A percentile compares a stretch with the other conserved stretches of the same genome.
These are phyloP conservation scores for Intellagama lesueurii DNA, from an alignment of 2,797 vertebrate genomes.

Conservation along the genomic window DNA sequence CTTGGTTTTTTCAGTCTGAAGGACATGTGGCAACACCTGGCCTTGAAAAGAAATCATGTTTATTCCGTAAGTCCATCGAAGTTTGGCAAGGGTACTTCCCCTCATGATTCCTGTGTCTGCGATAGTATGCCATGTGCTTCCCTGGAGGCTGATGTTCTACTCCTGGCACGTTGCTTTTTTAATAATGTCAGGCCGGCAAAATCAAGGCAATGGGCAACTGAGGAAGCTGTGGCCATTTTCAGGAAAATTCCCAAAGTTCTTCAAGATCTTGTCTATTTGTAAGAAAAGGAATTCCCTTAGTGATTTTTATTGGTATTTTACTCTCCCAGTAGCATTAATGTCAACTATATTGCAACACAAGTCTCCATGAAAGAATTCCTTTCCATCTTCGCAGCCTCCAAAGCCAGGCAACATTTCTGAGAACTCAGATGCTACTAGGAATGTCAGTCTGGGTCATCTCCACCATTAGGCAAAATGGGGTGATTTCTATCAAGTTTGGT, in stretches of 20 bases:
- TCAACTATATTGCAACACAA: background rate
- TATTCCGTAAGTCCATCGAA: background rate
- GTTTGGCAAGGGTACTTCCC: background rate
- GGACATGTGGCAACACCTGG: no score
- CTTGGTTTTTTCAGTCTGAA: background rate
- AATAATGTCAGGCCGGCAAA: background rate
- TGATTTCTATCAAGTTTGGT: background rate
- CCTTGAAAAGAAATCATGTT: background rate
- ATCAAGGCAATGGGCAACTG: background rate
- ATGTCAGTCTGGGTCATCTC: background rate
- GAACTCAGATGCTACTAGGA: background rate
- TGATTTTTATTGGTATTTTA: background rate
- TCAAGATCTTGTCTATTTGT: background rate
- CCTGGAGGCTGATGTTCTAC: background rate
- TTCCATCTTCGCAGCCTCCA: background rate
- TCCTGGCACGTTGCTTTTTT: no score
- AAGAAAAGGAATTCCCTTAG: background rate
- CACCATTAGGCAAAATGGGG: background rate
- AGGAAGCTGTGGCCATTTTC: background rate
- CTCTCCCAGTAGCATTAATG: background rate
- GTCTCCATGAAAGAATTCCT: background rate
- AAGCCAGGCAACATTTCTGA: background rate
- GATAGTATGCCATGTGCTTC: background rate
- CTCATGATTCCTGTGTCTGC: no score
- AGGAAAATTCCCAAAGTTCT: background rate